phyloP scores from a whole-genome alignment of 2,113 vertebrate species.

The Uria aalge region DNA sequence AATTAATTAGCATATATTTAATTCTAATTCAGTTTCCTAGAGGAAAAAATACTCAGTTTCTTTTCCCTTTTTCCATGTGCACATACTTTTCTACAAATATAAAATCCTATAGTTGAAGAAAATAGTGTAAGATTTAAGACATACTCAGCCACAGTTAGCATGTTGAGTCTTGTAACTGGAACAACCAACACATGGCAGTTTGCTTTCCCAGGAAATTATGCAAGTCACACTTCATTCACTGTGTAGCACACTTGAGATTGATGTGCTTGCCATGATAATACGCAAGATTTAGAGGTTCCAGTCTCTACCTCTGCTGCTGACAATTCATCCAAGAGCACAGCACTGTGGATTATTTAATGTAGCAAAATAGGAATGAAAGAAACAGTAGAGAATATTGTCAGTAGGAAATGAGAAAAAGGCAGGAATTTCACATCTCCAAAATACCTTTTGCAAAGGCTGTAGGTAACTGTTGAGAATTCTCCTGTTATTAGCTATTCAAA shows the following conservation, averaged over 20 bases:
- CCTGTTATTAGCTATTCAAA: background rate
- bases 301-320: background rate
- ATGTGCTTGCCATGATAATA: background rate
- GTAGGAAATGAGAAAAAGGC: background rate
- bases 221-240: background rate
- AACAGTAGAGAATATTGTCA: background rate
- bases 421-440: background rate
- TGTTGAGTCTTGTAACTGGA: background rate
- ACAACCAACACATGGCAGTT: background rate
- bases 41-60: fast-evolving
- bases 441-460: background rate
- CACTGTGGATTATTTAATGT: background rate
- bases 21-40: background rate
- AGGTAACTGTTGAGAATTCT: background rate
- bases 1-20: background rate
- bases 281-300: background rate
- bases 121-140: background rate
- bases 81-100: background rate
- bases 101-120: background rate
- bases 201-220: background rate
- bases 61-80: background rate
- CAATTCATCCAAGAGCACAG: background rate
- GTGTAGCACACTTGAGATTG: background rate
- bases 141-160: background rate
- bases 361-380: background rate